Percentiles rank a stretch among this genome's conserved stretches.
phyloP scores from a whole-genome alignment of 92 coral and sea anemone species.

The Pocillopora meandrina region DNA sequence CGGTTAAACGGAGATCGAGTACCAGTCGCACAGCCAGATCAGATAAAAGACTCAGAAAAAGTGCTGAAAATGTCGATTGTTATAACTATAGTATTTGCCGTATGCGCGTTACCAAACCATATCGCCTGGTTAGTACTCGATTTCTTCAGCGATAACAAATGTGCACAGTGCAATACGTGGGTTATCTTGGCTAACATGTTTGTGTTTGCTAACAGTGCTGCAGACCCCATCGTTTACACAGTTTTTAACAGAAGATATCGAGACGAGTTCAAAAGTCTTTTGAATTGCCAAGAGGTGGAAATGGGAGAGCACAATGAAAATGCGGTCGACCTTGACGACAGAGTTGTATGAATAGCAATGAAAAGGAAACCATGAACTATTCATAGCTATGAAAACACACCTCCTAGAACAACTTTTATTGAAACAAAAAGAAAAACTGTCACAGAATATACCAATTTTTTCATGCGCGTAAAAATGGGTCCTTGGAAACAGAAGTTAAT shows the following conservation, averaged over 20 bases:
- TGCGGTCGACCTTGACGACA: background rate
- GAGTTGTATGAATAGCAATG: background rate
- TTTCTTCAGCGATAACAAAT: conserved; percentile 49
- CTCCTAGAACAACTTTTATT: too few species aligned
- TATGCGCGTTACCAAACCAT: conserved; percentile 80
- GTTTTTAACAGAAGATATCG: conserved; percentile 78
- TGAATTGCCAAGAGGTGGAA: conserved; percentile 7
- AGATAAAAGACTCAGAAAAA: conserved; percentile 66
- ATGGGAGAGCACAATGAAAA: background rate
- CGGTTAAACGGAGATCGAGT: conserved; percentile 39
- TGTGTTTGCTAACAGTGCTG: conserved; percentile 78
- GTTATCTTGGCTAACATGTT: conserved; percentile 65
- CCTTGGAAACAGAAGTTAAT: too few species aligned
- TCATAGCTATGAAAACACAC: too few species aligned
- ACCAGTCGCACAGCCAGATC: conserved; percentile 40
- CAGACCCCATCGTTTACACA: conserved; percentile 76
- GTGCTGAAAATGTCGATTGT: conserved; percentile 75
- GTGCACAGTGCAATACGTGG: conserved; percentile 64
- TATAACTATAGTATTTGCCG: conserved; percentile 71
- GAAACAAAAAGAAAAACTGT: too few species aligned
- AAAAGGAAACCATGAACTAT: background rate
- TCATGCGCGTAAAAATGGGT: too few species aligned
- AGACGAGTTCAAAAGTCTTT: conserved; percentile 53
- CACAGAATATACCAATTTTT: too few species aligned
- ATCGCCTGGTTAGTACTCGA: conserved; percentile 75